Evolutionary conservation across 2,888 invertebrate genomes (phyloP).

Genomic region (Sceliomorpha sp.): DNA sequence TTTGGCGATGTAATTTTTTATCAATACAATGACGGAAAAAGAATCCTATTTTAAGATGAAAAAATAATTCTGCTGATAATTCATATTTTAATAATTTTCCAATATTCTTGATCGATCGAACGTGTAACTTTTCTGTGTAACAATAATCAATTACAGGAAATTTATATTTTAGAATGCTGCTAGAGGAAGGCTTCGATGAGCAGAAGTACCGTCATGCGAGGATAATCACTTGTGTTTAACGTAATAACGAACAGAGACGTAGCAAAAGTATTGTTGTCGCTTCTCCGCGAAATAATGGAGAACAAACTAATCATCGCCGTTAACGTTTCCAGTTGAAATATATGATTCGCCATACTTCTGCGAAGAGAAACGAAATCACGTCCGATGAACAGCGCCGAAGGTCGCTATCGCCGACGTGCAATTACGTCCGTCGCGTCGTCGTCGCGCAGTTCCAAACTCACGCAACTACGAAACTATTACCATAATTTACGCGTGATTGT

Average conservation of each 20-base stretch:
- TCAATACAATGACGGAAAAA: no score
- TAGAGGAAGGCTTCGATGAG: conserved; percentile 27
- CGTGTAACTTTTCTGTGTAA: no score
- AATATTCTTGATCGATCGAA: no score
- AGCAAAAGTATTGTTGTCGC: conserved; percentile 37
- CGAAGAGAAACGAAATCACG: conserved; percentile 28
- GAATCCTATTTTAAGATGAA: no score
- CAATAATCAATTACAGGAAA: no score
- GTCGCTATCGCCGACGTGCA: conserved; percentile 47
- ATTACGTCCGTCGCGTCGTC: conserved; percentile 15
- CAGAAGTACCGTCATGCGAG: conserved; percentile 56
- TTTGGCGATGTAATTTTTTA: conserved; percentile 6
- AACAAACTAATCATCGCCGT: conserved; percentile 14
- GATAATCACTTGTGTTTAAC: conserved; percentile 63
- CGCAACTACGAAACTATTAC: conserved; percentile 26
- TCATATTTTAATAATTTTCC: no score
- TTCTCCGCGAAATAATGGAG: conserved; percentile 20
- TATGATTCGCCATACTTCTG: conserved; percentile 20
- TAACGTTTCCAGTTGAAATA: conserved; percentile 33
- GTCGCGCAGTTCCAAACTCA: conserved; percentile 22
- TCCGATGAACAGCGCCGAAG: conserved; percentile 40
- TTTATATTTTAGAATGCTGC: conserved; percentile 38
- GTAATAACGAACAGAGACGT: conserved; percentile 43
- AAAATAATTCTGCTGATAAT: no score
- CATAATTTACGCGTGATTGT: conserved; percentile 28